phyloP scores from a whole-genome alignment of 2,888 invertebrate genomes.

The Drosophila nr. perissopoda region DNA sequence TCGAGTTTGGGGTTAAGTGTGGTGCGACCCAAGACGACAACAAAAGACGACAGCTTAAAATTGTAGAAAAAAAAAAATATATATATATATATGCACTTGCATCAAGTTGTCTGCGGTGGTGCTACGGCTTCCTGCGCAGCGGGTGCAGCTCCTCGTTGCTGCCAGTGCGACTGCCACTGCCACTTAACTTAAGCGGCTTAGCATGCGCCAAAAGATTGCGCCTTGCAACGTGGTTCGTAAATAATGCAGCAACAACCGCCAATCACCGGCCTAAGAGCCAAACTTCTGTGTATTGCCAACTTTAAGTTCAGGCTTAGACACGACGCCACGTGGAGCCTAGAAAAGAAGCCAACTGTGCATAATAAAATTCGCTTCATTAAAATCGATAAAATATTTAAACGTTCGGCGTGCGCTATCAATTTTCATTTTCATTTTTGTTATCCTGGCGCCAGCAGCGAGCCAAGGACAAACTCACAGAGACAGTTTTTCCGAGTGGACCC shows the following conservation, averaged over 20 bases:
- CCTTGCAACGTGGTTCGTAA: constrained; percentile 42
- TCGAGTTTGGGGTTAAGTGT: constrained; percentile 43
- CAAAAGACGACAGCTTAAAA: constrained; percentile 50
- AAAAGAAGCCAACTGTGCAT: constrained; percentile 6
- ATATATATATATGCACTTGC: constrained; percentile 26
- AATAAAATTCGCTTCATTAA: constrained; percentile 55
- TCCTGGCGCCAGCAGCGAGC: constrained; percentile 48
- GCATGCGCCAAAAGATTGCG: constrained; percentile 57
- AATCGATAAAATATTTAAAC: constrained; percentile 77
- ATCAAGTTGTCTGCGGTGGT: constrained; percentile 32
- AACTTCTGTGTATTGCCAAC: background rate
- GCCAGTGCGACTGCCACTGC: constrained; percentile 10
- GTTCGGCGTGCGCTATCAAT: constrained; percentile 65
- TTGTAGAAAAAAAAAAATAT: constrained; percentile 18
- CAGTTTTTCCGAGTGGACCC: constrained; percentile 43
- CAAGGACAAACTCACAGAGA: constrained; percentile 10
- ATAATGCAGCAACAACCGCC: constrained; percentile 47
- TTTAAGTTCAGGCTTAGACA: constrained; percentile 6
- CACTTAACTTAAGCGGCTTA: constrained; percentile 67
- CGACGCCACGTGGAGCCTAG: background rate
- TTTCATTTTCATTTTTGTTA: constrained; percentile 71
- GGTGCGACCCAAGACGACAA: constrained; percentile 46
- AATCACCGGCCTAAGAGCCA: constrained; percentile 28
- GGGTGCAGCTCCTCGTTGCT: constrained; percentile 37
- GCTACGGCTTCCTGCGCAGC: constrained; percentile 59